phyloP scores from a whole-genome alignment of 1,140 invertebrate species.

The Teleopsis dalmanni region DNA sequence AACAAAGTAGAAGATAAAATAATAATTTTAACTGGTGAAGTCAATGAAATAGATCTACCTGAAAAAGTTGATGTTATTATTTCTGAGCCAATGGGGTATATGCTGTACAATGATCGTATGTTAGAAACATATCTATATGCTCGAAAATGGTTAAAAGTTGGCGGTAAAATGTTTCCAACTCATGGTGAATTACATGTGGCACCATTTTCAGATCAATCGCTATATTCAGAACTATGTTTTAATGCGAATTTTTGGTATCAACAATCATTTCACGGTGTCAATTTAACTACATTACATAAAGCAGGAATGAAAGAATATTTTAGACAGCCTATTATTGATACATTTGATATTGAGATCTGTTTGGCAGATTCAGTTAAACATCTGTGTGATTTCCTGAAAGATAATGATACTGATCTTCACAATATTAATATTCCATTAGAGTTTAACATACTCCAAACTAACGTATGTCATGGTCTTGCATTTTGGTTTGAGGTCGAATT shows the following conservation, averaged over 20 bases:
- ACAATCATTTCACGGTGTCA: constrained; percentile 96
- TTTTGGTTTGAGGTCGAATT: constrained; percentile 99
- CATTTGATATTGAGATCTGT: constrained; percentile 96
- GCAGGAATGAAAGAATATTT: constrained; percentile 97
- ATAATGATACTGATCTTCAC: constrained; percentile 91
- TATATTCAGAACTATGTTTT: constrained; percentile 97
- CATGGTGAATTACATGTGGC: constrained; percentile 94
- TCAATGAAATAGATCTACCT: constrained; percentile 94
- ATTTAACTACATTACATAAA: constrained; percentile 80
- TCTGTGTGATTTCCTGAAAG: constrained; percentile 90
- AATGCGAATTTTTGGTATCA: constrained; percentile 99
- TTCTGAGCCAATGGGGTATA: constrained; percentile 99
- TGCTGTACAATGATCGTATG: constrained; percentile 99
- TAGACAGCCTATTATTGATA: constrained; percentile 97
- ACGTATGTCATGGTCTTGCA: constrained; percentile 93
- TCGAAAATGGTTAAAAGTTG: constrained; percentile 93
- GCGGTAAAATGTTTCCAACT: constrained; percentile 93
- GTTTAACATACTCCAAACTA: constrained; percentile 87
- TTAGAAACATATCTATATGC: constrained; percentile 97
- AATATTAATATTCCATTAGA: constrained; percentile 92
- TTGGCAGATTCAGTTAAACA: constrained; percentile 91
- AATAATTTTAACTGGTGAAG: constrained; percentile 92
- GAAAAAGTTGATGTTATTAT: constrained; percentile 96
- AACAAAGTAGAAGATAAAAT: constrained; percentile 86
- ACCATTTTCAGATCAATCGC: constrained; percentile 96